Percentiles rank a stretch among this genome's conserved stretches.
phyloP scores from a whole-genome alignment of 2,888 invertebrate genomes.

The Euclidia mi region DNA sequence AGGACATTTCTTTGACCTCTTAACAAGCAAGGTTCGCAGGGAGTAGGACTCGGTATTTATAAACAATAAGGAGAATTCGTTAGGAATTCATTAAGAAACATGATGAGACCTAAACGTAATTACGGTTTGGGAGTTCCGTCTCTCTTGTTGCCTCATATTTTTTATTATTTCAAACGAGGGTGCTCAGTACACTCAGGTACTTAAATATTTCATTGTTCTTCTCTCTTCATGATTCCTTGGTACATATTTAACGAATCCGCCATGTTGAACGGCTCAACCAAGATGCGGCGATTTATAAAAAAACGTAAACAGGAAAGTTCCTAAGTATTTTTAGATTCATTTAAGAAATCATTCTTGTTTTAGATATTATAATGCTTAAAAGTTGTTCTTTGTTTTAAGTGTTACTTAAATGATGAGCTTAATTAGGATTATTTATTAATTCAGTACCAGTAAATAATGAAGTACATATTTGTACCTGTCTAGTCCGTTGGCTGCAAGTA shows the following conservation, averaged over 20 bases:
- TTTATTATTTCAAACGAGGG: constrained; percentile 37
- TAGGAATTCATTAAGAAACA: constrained; percentile 46
- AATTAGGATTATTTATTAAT: too few species aligned
- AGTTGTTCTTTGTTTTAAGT: constrained; percentile 6
- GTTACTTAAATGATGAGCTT: too few species aligned
- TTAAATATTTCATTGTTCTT: constrained; percentile 69
- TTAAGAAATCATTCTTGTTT: constrained; percentile 46
- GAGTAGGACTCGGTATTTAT: constrained; percentile 19
- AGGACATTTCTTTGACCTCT: constrained; percentile 8
- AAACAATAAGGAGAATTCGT: constrained; percentile 42
- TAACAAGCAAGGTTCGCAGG: constrained; percentile 16
- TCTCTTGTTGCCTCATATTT: constrained; percentile 36
- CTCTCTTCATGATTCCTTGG: constrained; percentile 66
- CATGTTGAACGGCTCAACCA: constrained; percentile 49
- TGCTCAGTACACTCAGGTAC: constrained; percentile 27
- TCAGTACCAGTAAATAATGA: neutral
- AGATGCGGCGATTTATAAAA: too few species aligned
- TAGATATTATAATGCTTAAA: constrained; percentile 15
- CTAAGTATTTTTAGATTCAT: constrained; percentile 66
- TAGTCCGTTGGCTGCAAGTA: too few species aligned
- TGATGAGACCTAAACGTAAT: constrained; percentile 46
- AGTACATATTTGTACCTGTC: too few species aligned
- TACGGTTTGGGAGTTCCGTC: constrained; percentile 32
- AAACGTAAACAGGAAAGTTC: too few species aligned
- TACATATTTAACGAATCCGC: constrained; percentile 68